phyloP scores from a whole-genome alignment of 2,113 vertebrate genomes.

The Lepus timidus region DNA sequence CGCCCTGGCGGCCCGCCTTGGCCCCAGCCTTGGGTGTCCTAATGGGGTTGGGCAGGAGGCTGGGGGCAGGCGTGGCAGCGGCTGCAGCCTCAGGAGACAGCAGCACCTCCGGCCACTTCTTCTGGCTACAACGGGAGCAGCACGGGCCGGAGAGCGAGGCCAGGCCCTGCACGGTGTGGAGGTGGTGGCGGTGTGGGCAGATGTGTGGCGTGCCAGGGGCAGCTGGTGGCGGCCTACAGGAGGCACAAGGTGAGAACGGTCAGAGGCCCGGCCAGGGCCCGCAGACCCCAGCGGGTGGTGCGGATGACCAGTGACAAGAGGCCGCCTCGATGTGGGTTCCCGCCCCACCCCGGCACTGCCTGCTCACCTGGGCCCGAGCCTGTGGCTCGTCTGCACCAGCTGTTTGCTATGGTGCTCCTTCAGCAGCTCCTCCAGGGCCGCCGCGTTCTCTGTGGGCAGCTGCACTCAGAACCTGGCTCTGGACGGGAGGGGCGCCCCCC shows the following conservation, averaged over 20 bases:
- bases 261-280: background rate
- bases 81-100: constrained; percentile 80
- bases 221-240: background rate
- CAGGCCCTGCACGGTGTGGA: constrained; percentile 94
- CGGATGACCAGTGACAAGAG: no score
- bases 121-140: constrained; percentile 95
- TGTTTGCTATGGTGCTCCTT: constrained; percentile 94
- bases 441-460: constrained; percentile 92
- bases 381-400: constrained; percentile 84
- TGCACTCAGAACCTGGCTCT: constrained; percentile 57
- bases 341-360: background rate
- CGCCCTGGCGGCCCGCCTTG: constrained; percentile 88
- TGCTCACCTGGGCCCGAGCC: constrained; percentile 91
- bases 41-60: constrained; percentile 66
- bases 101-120: constrained; percentile 94
- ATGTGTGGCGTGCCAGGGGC: constrained; percentile 76
- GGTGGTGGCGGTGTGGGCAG: constrained; percentile 94
- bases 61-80: background rate
- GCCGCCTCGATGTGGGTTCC: background rate
- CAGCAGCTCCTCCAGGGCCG: constrained; percentile 95
- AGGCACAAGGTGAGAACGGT: background rate
- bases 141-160: constrained; percentile 88
- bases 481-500: background rate
- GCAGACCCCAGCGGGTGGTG: constrained; percentile 24
- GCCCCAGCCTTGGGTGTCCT: constrained; percentile 79